These are phyloP conservation scores for Ataeniobius toweri DNA, from an alignment of 2,797 vertebrate species.

Conservation along the genomic window DNA sequence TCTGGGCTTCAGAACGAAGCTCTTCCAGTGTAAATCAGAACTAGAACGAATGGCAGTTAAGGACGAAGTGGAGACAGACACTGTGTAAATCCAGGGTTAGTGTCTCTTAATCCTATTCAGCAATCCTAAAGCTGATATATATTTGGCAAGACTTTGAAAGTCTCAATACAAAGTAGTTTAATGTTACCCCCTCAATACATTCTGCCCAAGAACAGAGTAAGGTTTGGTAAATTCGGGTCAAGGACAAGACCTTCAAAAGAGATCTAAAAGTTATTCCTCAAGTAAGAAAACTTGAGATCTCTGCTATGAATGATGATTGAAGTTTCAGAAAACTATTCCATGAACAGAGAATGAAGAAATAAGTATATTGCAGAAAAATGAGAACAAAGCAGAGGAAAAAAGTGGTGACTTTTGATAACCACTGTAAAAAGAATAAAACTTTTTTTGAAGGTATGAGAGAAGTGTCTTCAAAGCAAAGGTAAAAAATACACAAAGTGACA, in stretches of 20 bases:
- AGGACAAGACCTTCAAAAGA: no score
- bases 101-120: no score
- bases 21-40: no score
- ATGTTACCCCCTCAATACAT: background rate
- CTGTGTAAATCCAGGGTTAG: no score
- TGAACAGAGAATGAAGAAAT: background rate
- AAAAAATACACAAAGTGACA: slow-evolving; percentile 29
- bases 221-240: no score
- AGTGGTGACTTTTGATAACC: background rate
- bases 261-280: no score
- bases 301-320: background rate
- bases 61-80: no score
- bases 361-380: background rate
- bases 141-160: background rate
- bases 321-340: background rate
- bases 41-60: no score
- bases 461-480: slow-evolving; percentile 34
- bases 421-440: slow-evolving; percentile 11
- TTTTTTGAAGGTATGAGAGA: slow-evolving; percentile 4
- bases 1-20: no score
- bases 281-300: background rate
- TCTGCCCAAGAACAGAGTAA: no score
- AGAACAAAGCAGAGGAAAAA: background rate
- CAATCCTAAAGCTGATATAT: background rate
- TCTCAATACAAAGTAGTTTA: background rate